phyloP scores from a whole-genome alignment of 30 jellyfish, hydroid and myxozoan genomes.

The Hydra vulgaris region DNA sequence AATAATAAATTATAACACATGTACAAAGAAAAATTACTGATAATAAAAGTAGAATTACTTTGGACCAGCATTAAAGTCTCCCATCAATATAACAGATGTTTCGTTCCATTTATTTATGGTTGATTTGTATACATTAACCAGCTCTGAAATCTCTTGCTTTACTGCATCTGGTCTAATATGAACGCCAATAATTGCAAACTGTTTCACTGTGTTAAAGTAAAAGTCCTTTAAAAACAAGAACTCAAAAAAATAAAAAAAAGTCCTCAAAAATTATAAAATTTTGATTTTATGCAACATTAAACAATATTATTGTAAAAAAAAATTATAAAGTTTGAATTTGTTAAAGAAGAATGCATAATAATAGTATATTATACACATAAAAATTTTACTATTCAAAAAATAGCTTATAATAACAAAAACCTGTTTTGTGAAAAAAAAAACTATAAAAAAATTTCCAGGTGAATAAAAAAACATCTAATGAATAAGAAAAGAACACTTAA shows the following conservation, averaged over 20 bases:
- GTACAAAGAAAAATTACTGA: no score
- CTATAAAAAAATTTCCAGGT: no score
- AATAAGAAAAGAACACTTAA: neutral
- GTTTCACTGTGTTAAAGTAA: no score
- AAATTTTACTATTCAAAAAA: no score
- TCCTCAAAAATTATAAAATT: neutral
- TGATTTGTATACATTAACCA: slow-evolving; percentile 8
- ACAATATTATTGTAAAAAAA: no score
- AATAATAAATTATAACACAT: no score
- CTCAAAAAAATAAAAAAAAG: neutral
- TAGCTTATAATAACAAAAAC: no score
- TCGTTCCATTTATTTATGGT: slow-evolving; percentile 7
- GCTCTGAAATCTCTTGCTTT: slow-evolving; percentile 18
- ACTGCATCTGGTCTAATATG: slow-evolving; percentile 18
- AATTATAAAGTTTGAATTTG: no score
- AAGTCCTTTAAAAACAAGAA: neutral
- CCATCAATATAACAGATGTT: slow-evolving; percentile 13
- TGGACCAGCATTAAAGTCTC: slow-evolving; percentile 32
- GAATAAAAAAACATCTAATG: no score
- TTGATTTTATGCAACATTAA: neutral
- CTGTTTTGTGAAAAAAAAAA: no score
- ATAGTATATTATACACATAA: no score
- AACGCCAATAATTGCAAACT: slow-evolving; percentile 34
- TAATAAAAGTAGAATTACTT: slow-evolving; percentile 11
- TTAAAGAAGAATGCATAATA: no score